Base-by-base conservation (phyloP, 2,888 invertebrate genomes). In the Pteria penguin region DNA sequence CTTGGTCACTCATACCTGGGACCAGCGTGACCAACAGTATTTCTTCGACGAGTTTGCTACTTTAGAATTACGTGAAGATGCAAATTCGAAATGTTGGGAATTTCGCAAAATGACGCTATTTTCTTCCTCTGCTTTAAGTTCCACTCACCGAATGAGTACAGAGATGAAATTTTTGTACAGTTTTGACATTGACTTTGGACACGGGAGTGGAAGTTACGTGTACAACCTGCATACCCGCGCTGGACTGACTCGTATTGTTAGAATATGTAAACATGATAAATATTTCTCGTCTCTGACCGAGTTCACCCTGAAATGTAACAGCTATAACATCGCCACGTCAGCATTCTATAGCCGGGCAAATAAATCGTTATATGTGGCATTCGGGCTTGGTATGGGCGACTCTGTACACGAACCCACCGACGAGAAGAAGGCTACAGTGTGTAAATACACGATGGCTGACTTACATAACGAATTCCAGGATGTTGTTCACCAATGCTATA, bases 161-260 rank as follows among this genome's bases (percentile, higher is more conserved):
- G 29, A 54, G 26, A 14, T 66, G 4, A 45, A 27, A 66, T 66
- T 66, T 22, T n/a, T 66, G 27, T 66, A 66, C 26, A 54, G 66
- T 29, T 66, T 66, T n/a, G n/a, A n/a, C n/a, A n/a, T n/a, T n/a
- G n/a, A n/a, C n/a, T n/a, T n/a, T n/a, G n/a, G n/a, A n/a, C n/a
- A n/a, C n/a, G n/a, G n/a, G n/a, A n/a, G n/a, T n/a, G n/a, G n/a
- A n/a, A n/a, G n/a, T n/a, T n/a, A n/a, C n/a, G n/a, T n/a, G n/a
- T n/a, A n/a, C n/a, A n/a, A n/a, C n/a, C n/a, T n/a, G n/a, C n/a
- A n/a, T n/a, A n/a, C n/a, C n/a, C n/a, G n/a, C n/a, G n/a, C n/a
- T n/a, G n/a, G n/a, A n/a, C n/a, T n/a, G n/a, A 66, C 66, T 4
- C 52, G 54, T 54, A 14, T 66, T 29, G 18, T 54, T 4, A 24